Conservation (phyloP, 37 sponge, comb jelly and placozoan genomes). For the Cliona cf. orientalis region DNA sequence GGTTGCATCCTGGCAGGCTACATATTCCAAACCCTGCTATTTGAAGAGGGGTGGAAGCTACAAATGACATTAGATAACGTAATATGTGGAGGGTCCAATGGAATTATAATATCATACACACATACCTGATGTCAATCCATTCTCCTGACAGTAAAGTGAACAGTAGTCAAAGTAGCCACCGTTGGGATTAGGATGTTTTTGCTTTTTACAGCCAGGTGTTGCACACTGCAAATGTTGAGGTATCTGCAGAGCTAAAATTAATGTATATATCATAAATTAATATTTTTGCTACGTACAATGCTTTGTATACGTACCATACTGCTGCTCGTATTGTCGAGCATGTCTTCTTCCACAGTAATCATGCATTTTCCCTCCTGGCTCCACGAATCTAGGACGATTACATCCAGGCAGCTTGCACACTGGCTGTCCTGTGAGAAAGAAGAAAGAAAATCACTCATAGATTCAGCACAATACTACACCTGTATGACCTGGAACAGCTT, state of each 20-base stretch:
- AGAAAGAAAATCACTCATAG: no score
- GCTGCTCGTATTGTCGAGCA: constrained; percentile 23
- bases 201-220: constrained; percentile 22
- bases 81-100: not conserved
- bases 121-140: not conserved
- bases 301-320: no score
- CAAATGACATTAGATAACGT: not conserved
- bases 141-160: constrained; percentile 16
- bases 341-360: constrained; percentile 65
- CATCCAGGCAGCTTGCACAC: constrained; percentile 17
- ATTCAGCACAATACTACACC: no score
- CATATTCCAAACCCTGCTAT: constrained; percentile 27
- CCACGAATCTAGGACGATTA: not conserved
- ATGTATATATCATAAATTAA: no score
- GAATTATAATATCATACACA: not conserved
- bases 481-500: not conserved
- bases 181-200: not conserved
- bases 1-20: constrained; percentile 49
- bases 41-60: not conserved
- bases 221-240: constrained; percentile 32
- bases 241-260: no score
- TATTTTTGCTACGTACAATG: no score
- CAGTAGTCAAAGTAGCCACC: constrained; percentile 56
- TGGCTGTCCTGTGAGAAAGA: no score
- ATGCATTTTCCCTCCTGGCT: constrained; percentile 25